Conservation (phyloP, 1,140 invertebrate genomes). For the Drosophila micromelanica region DNA sequence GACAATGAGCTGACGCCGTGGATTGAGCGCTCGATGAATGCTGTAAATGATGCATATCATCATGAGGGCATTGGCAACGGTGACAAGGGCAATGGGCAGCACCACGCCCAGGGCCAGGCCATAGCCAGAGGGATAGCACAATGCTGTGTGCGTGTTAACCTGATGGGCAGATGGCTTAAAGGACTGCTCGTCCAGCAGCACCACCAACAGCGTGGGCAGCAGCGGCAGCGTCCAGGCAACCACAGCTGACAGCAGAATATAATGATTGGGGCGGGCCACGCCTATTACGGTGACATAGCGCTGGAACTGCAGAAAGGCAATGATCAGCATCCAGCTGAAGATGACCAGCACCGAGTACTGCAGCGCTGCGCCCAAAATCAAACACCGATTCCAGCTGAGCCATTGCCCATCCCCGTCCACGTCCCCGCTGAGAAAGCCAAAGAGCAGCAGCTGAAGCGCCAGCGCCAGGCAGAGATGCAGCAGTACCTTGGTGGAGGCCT, state of each 20-base stretch:
- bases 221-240: slow-evolving; percentile 86
- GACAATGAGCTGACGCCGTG: slow-evolving; percentile 85
- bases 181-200: slow-evolving; percentile 84
- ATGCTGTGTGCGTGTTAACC: slow-evolving; percentile 33
- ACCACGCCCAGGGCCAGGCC: slow-evolving; percentile 86
- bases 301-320: slow-evolving; percentile 87
- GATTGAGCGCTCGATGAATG: slow-evolving; percentile 85
- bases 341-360: slow-evolving; percentile 88
- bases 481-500: slow-evolving; percentile 87
- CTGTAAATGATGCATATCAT: slow-evolving; percentile 86
- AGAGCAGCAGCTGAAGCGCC: slow-evolving; percentile 86
- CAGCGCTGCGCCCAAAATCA: slow-evolving; percentile 85
- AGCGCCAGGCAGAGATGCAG: slow-evolving; percentile 86
- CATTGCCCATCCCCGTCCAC: slow-evolving; percentile 21
- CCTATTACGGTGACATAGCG: slow-evolving; percentile 87
- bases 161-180: slow-evolving; percentile 83
- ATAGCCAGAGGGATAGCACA: slow-evolving; percentile 87
- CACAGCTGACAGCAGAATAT: slow-evolving; percentile 86
- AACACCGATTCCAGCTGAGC: slow-evolving; percentile 71
- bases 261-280: slow-evolving; percentile 85
- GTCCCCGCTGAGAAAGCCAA: slow-evolving; percentile 65
- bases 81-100: slow-evolving; percentile 86
- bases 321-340: slow-evolving; percentile 89
- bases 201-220: slow-evolving; percentile 85
- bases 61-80: slow-evolving; percentile 86